A percentile compares a stretch with the other conserved stretches of the same genome.
Conservation (phyloP, 2,113 vertebrate genomes). For the Tor tambroides region DNA sequence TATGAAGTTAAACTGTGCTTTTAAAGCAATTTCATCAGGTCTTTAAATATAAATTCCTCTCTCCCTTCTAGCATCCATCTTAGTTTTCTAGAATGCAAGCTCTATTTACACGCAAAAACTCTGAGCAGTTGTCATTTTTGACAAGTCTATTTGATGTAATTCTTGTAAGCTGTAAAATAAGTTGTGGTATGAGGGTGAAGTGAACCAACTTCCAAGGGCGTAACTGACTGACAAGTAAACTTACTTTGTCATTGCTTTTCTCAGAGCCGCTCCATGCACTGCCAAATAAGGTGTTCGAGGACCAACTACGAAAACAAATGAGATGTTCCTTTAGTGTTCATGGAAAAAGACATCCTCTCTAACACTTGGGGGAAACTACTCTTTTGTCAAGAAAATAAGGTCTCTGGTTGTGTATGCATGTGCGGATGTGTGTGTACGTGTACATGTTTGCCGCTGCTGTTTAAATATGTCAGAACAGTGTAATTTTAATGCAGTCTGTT, state of each 20-base stretch:
- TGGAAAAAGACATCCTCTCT: background rate
- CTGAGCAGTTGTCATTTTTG: background rate
- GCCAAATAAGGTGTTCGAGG: conserved; percentile 44
- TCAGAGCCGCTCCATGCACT: background rate
- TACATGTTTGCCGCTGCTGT: conserved; percentile 22
- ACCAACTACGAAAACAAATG: conserved; percentile 22
- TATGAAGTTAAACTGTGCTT: background rate
- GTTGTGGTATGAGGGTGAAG: background rate
- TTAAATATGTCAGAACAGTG: conserved; percentile 55
- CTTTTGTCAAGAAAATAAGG: background rate
- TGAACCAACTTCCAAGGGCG: conserved; percentile 1
- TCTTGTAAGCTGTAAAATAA: background rate
- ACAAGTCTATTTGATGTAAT: background rate
- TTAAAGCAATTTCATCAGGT: background rate
- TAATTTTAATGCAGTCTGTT: conserved; percentile 50
- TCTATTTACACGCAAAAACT: background rate
- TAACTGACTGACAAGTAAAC: conserved; percentile 35
- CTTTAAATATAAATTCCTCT: background rate
- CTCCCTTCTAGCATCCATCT: background rate
- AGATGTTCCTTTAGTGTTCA: conserved; percentile 28
- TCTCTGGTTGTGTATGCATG: background rate
- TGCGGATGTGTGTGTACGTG: conserved; percentile 3
- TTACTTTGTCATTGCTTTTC: conserved; percentile 45
- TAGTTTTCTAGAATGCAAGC: background rate
- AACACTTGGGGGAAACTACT: background rate